Percentiles rank a stretch among this genome's conserved stretches.
phyloP scores from a whole-genome alignment of 2,113 vertebrate genomes.

The Tragelaphus imberbis region DNA sequence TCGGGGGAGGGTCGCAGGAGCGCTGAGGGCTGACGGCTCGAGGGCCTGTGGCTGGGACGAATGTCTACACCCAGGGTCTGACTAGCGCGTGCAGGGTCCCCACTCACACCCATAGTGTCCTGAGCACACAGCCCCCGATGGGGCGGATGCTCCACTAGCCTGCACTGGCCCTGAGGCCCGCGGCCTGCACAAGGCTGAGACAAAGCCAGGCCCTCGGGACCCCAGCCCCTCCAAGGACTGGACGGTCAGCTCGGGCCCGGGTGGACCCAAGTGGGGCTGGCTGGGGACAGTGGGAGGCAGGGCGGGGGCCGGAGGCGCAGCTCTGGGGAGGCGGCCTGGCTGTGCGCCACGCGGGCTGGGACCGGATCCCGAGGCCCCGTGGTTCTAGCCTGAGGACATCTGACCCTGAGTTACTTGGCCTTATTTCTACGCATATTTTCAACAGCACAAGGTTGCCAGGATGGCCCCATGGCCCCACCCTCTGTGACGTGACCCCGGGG shows the following conservation, averaged over 20 bases:
- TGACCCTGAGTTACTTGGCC: neutral
- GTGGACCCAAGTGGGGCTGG: neutral
- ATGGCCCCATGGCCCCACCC: rapidly evolving
- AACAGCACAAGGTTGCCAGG: rapidly evolving
- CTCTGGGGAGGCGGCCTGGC: rapidly evolving
- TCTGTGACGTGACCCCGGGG: rapidly evolving
- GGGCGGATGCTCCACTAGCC: rapidly evolving
- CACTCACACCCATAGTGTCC: rapidly evolving
- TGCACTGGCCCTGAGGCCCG: rapidly evolving
- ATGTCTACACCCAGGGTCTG: rapidly evolving
- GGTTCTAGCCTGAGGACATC: neutral
- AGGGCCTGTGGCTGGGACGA: rapidly evolving
- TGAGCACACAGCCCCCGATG: neutral
- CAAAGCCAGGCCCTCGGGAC: neutral
- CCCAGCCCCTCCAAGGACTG: neutral
- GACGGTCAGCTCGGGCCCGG: rapidly evolving
- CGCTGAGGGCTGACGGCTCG: neutral
- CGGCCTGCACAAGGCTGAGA: rapidly evolving
- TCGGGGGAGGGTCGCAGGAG: neutral
- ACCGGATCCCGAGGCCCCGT: rapidly evolving
- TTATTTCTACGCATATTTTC: rapidly evolving
- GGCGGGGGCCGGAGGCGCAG: rapidly evolving
- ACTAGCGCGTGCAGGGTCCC: rapidly evolving
- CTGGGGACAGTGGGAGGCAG: neutral
- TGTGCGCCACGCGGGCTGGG: rapidly evolving